These are phyloP conservation scores for Cephalopachus bancanus DNA, from an alignment of 2,797 vertebrate genomes.

Conservation along the genomic window DNA sequence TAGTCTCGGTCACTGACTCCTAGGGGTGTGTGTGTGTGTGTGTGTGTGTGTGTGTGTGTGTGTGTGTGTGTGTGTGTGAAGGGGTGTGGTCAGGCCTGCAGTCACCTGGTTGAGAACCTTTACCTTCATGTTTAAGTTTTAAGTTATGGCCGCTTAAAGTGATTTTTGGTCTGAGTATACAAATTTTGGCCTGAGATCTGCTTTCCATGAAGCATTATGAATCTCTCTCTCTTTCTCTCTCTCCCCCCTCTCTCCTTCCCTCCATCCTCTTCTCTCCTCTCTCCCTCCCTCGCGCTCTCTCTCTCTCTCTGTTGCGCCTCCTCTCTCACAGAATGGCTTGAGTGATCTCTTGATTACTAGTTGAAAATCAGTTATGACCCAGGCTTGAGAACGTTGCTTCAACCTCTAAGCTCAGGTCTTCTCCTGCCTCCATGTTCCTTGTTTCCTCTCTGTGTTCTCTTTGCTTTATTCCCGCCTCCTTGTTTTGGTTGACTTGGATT, in stretches of 20 bases:
- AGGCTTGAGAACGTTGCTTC: not conserved
- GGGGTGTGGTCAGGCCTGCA: not conserved
- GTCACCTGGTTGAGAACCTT: not conserved
- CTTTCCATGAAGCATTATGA: not conserved
- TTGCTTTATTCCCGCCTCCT: not conserved
- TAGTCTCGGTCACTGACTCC: not conserved
- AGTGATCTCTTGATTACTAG: not conserved
- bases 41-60: too few species aligned
- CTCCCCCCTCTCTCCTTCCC: too few species aligned
- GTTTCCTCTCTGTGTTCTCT: not conserved
- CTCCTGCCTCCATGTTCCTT: not conserved
- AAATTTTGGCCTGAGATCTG: not conserved
- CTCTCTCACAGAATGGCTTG: not conserved
- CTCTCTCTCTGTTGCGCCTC: not conserved
- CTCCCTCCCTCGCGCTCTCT: too few species aligned
- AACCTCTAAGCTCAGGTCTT: not conserved
- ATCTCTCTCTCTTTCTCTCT: too few species aligned
- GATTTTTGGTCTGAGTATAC: not conserved
- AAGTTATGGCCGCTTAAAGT: not conserved
- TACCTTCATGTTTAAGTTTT: not conserved
- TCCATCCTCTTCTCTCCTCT: too few species aligned
- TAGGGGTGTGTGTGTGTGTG: too few species aligned
- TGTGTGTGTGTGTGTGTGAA: too few species aligned
- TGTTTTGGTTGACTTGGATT: slow-evolving; percentile 36
- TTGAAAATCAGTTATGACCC: not conserved